Conservation (phyloP, 1,140 invertebrate species). For the Chrysomallon squamiferum region DNA sequence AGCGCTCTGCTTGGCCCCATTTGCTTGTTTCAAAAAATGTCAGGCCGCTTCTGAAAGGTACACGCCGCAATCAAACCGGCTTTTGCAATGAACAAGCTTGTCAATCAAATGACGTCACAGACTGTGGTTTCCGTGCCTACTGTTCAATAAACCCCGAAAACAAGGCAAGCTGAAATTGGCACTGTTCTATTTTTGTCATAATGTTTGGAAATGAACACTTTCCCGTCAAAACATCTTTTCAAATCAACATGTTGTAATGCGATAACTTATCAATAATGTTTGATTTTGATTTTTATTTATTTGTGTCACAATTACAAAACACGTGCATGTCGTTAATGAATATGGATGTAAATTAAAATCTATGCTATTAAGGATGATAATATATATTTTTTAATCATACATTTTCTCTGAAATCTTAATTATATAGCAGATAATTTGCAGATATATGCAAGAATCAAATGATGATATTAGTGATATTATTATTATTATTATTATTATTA, state of each 20-base stretch:
- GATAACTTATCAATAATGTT: too few species aligned
- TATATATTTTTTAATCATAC: too few species aligned
- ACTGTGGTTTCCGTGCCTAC: neutral
- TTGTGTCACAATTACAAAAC: too few species aligned
- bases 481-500: too few species aligned
- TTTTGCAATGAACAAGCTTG: neutral
- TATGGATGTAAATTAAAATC: too few species aligned
- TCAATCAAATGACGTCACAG: slow-evolving; percentile 7
- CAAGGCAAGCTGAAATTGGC: neutral
- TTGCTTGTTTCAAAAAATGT: neutral
- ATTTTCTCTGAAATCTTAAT: too few species aligned
- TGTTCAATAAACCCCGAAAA: neutral
- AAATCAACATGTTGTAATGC: neutral
- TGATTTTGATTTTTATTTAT: too few species aligned
- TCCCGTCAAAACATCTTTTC: slow-evolving; percentile 5
- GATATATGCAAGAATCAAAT: too few species aligned
- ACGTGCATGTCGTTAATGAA: too few species aligned
- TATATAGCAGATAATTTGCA: too few species aligned
- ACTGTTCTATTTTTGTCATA: neutral
- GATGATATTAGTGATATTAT: too few species aligned
- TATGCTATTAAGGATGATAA: too few species aligned
- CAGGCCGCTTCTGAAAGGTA: neutral
- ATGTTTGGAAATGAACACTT: neutral
- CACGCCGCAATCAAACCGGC: neutral
- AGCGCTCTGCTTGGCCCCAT: neutral